phyloP scores from a whole-genome alignment of 2,888 invertebrate species.

The Synergus umbraculus region DNA sequence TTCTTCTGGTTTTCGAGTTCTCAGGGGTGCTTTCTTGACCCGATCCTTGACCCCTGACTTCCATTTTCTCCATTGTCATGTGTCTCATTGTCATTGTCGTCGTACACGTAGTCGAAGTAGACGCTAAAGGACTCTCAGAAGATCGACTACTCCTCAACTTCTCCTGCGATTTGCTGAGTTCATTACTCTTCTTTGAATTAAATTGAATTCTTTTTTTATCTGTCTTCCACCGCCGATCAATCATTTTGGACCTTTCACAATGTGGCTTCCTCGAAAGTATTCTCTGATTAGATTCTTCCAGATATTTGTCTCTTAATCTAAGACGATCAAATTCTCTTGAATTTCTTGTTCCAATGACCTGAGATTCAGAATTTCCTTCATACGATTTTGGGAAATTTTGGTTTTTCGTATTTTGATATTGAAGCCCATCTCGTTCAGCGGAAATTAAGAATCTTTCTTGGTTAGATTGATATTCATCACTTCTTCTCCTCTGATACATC shows the following conservation, averaged over 20 bases:
- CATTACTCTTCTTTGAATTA: constrained; percentile 44
- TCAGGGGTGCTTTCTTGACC: constrained; percentile 84
- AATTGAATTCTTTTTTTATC: neutral
- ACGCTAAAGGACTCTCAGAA: constrained; percentile 8
- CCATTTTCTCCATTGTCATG: constrained; percentile 58
- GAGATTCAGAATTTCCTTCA: constrained; percentile 47
- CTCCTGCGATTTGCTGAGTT: constrained; percentile 51
- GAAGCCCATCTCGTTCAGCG: neutral
- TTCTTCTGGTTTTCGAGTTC: constrained; percentile 60
- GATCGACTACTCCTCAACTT: constrained; percentile 46
- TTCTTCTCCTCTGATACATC: constrained; percentile 25
- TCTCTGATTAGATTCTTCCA: neutral
- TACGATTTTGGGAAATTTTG: constrained; percentile 50
- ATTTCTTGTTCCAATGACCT: constrained; percentile 48
- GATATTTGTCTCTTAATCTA: constrained; percentile 33
- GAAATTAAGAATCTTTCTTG: neutral
- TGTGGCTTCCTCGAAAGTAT: constrained; percentile 53
- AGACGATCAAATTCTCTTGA: constrained; percentile 57
- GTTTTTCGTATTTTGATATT: constrained; percentile 47
- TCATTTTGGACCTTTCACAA: constrained; percentile 57
- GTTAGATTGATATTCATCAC: neutral
- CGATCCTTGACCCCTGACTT: constrained; percentile 80
- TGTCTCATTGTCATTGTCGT: constrained; percentile 45
- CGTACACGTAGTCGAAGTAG: neutral
- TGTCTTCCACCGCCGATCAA: neutral